Conservation (phyloP, 1,140 invertebrate genomes). For the Sitobion miscanthi region DNA sequence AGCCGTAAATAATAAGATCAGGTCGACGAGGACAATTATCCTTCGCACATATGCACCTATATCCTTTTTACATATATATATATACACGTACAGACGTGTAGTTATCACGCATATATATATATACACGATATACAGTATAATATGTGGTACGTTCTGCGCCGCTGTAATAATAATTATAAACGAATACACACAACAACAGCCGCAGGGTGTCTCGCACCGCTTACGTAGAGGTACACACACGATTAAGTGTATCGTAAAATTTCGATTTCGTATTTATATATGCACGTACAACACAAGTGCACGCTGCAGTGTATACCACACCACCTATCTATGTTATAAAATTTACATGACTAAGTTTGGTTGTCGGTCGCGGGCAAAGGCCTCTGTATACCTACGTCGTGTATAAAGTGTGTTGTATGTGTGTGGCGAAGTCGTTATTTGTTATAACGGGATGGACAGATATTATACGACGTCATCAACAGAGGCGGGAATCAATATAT, state of each 20-base stretch:
- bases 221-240: background rate
- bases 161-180: constrained; percentile 30
- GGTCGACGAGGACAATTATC: constrained; percentile 24
- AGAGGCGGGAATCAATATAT: background rate
- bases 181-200: background rate
- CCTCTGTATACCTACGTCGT: no score
- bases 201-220: background rate
- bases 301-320: no score
- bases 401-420: background rate
- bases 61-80: background rate
- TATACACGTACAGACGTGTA: background rate
- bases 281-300: background rate
- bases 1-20: constrained; percentile 29
- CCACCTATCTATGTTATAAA: background rate
- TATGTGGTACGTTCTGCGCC: background rate
- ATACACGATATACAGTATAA: background rate
- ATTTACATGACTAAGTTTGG: background rate
- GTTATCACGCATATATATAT: background rate
- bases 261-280: background rate
- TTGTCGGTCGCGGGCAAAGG: background rate
- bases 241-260: constrained; percentile 4
- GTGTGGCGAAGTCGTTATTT: background rate
- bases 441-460: background rate
- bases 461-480: background rate
- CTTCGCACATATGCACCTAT: background rate